Conservation (phyloP, 2,113 vertebrate species). For the Eptatretus burgeri region DNA sequence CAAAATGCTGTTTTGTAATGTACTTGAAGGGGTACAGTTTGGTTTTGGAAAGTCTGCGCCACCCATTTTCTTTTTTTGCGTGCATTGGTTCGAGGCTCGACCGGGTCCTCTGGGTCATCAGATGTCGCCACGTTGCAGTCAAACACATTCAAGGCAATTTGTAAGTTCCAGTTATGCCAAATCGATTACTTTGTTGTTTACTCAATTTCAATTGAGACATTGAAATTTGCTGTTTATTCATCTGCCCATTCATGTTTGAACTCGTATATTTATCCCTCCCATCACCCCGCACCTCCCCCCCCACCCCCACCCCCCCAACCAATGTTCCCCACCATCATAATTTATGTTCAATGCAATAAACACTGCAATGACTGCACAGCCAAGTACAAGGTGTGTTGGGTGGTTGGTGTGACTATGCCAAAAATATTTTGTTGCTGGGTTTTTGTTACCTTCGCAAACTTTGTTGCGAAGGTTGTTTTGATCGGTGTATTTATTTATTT, state of each 20-base stretch:
- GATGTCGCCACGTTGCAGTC: no score
- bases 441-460: not conserved
- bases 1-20: no score
- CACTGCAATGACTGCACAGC: conserved; percentile 5
- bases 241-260: not conserved
- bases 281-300: not conserved
- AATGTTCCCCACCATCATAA: not conserved
- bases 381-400: not conserved
- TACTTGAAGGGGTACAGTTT: no score
- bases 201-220: not conserved
- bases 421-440: not conserved
- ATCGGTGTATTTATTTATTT: no score
- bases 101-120: no score
- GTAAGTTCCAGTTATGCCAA: conserved; percentile 1
- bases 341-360: conserved; percentile 5
- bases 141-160: not conserved
- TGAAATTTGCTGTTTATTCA: not conserved
- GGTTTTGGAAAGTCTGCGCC: no score
- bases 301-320: not conserved
- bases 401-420: not conserved
- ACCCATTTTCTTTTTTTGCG: no score
- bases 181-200: not conserved
- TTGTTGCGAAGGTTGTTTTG: no score
- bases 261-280: not conserved
- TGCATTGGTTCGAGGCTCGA: no score